Evolutionary conservation across 37 sponge, comb jelly and placozoan species (phyloP), one percentile per base, ranked within the genome.

Genomic region (Halichondria panicea): DNA sequence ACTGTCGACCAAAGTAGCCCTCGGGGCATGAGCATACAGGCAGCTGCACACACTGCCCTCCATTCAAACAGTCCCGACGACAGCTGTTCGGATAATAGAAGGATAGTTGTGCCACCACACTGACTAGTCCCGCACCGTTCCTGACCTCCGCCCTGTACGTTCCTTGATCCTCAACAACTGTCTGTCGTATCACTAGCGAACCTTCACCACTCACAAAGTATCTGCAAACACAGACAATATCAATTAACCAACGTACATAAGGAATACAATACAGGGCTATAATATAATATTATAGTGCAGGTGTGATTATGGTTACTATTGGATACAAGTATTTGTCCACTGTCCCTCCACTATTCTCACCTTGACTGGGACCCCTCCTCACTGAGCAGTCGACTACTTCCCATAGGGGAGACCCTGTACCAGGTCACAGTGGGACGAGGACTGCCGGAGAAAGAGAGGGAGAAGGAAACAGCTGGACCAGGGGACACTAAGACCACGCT

Each of bases 391-490:
- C 15, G n/a, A 0, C 9, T 25, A 35, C 21, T 31, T 4, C 61
- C 43, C 22, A 22, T 34, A 22, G 37, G 8, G 55, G 11, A 56
- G 39, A 62, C 63, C 30, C 62, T 72, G 31, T 59, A 52, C 85
- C 85, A 85, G 39, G 72, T 64, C 33, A 85, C 68, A 19, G 11
- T 63, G 8, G 85, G 85, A 1, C 3, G 1, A 30, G 82, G 82
- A 3, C 9, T 53, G 18, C 82, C 82, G 50, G 66, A 66, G 66
- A 74, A 66, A 21, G 64, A 38, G 24, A 82, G 64, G 18, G 60
- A 28, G 55, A 72, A 82, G 3, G 24, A 50, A 43, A 65, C 74
- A n/a, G 64, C n/a, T 19, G 36, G 53, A 0, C 82, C 82, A 40
- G 82, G 82, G 53, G 38, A 3, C 0, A 25, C 38, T 12, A 82